Base-by-base conservation (phyloP, 2,888 invertebrate species). In the Athripsodes cinereus region DNA sequence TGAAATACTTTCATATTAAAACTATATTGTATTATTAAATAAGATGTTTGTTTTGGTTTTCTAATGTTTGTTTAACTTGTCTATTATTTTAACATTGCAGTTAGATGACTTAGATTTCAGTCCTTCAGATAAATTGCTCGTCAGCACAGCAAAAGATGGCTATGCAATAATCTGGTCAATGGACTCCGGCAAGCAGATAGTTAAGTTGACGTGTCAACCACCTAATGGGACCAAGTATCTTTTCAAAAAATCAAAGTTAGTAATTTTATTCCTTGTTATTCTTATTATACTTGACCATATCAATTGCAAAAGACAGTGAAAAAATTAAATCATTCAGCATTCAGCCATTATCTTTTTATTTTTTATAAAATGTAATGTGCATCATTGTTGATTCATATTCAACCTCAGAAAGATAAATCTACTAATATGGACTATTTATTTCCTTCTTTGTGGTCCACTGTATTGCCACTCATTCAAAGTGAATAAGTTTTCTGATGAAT, bases 31-130 rank as follows among this genome's bases (percentile, higher is more conserved):
- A n/a, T n/a, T n/a, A n/a, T n/a, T n/a, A n/a, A n/a, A n/a, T n/a
- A n/a, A n/a, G n/a, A n/a, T n/a, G n/a, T n/a, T n/a, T n/a, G n/a
- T n/a, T n/a, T n/a, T n/a, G n/a, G n/a, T n/a, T n/a, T n/a, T n/a
- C n/a, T n/a, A n/a, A n/a, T n/a, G n/a, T n/a, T n/a, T n/a, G n/a
- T n/a, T n/a, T n/a, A n/a, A n/a, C 22, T 51, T 51, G 16, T 16
- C 6, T 44, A n/a, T n/a, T n/a, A n/a, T n/a, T n/a, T n/a, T n/a
- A n/a, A n/a, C n/a, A 18, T 67, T 69, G 1, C 68, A 79, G 79
- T 65, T 97, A 64, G 96, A 96, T 69, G 96, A 96, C 72, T 72
- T 97, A 55, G 95, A 96, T 76, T 90, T 96, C 70, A 92, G 90
- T 73, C 87, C 89, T 1, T 85, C 86, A 68, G 87, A 88, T 62